phyloP scores from a whole-genome alignment of 37 sponge, comb jelly and placozoan genomes.

The Diacarnus erythraeanus region DNA sequence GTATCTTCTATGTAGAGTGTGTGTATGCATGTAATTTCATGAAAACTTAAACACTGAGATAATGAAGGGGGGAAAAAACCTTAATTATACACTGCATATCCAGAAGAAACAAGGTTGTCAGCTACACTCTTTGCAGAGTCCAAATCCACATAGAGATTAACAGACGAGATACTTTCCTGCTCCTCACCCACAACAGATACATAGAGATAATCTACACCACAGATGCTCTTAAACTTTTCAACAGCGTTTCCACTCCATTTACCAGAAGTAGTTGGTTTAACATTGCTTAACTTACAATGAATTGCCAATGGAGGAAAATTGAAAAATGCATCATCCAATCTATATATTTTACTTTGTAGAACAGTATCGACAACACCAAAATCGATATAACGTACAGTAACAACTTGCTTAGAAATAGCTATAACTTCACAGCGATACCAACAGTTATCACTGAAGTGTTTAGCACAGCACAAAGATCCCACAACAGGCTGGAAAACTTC shows the following conservation, averaged over 20 bases:
- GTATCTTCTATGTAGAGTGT: no score
- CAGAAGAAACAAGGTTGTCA: not conserved
- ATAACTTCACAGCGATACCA: constrained; percentile 63
- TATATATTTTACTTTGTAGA: not conserved
- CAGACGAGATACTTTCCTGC: not conserved
- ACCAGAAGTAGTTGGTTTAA: not conserved
- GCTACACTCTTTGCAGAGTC: not conserved
- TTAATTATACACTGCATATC: not conserved
- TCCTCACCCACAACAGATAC: not conserved
- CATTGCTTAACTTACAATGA: constrained; percentile 15
- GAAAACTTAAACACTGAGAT: no score
- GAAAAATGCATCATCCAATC: not conserved
- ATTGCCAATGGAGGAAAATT: constrained; percentile 15
- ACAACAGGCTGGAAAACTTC: constrained; percentile 2
- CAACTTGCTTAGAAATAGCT: not conserved
- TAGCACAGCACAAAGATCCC: constrained; percentile 44
- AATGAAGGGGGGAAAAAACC: no score
- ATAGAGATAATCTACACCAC: not conserved
- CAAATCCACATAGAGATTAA: not conserved
- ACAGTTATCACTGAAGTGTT: constrained; percentile 33
- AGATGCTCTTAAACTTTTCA: not conserved
- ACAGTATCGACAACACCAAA: constrained; percentile 45
- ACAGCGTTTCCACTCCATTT: not conserved
- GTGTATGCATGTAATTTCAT: no score
- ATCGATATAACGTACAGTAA: constrained; percentile 44